Conservation (phyloP, 2,113 vertebrate species). For the Psilopsiagon aurifrons region DNA sequence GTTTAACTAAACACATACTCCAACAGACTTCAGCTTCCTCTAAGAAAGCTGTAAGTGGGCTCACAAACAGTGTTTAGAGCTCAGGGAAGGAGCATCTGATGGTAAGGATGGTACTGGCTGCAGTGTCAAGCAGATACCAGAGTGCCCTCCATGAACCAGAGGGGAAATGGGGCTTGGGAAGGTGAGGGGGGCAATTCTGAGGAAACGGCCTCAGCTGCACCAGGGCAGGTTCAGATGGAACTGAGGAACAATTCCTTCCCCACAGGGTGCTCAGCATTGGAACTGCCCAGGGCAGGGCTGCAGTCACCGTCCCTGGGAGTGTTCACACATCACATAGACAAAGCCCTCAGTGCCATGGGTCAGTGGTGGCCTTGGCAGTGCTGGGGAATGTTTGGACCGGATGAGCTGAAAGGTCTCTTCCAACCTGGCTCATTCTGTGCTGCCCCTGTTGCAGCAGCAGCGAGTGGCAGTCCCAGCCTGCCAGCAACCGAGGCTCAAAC, state of each 20-base stretch:
- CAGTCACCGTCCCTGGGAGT: background rate
- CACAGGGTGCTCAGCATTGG: background rate
- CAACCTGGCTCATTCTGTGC: background rate
- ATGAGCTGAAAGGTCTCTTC: background rate
- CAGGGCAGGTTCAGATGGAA: background rate
- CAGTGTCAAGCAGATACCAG: rapidly evolving
- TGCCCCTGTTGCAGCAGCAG: background rate
- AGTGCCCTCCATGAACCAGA: background rate
- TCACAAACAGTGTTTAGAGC: rapidly evolving
- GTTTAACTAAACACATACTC: rapidly evolving
- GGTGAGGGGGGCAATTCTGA: background rate
- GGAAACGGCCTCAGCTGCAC: background rate
- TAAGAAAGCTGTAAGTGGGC: rapidly evolving
- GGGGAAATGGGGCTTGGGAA: rapidly evolving
- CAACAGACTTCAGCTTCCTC: background rate
- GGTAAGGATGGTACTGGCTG: background rate
- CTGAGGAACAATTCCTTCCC: background rate
- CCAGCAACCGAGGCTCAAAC: background rate
- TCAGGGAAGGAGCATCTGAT: rapidly evolving
- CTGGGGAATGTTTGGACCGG: background rate
- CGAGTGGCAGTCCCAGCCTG: background rate
- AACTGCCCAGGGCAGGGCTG: too few species aligned
- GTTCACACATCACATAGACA: background rate
- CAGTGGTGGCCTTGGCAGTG: background rate
- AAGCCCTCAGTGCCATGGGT: background rate